Evolutionary conservation across 2,888 invertebrate genomes (phyloP).

Genomic region (Drosophila vallismaia): DNA sequence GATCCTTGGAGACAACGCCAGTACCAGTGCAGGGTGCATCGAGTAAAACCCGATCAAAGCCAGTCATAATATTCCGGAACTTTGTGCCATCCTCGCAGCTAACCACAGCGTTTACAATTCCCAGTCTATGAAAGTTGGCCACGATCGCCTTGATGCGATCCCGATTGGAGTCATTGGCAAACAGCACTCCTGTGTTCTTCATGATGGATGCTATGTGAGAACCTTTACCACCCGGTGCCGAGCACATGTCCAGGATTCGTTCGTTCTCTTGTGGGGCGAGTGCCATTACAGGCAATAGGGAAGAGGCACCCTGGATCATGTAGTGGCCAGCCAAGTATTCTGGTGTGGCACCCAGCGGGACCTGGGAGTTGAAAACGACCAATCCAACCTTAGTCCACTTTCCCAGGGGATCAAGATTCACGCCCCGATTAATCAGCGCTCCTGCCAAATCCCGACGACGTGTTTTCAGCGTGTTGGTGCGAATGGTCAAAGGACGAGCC

Average conservation of each 20-base stretch:
- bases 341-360: constrained; percentile 98
- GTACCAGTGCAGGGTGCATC: constrained; percentile 99
- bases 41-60: constrained; percentile 96
- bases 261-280: constrained; percentile 98
- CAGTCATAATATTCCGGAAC: constrained; percentile 92
- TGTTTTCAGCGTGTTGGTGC: constrained; percentile 97
- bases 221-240: constrained; percentile 99
- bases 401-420: constrained; percentile 98
- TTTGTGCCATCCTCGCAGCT: constrained; percentile 95
- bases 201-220: constrained; percentile 98
- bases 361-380: constrained; percentile 97
- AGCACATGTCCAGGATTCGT: constrained; percentile 97
- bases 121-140: constrained; percentile 98
- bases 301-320: constrained; percentile 97
- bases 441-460: constrained; percentile 96
- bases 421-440: constrained; percentile 97
- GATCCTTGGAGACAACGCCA: constrained; percentile 98
- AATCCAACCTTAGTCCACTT: constrained; percentile 99
- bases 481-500: constrained; percentile 96
- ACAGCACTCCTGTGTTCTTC: constrained; percentile 98
- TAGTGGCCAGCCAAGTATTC: constrained; percentile 99
- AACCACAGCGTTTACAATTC: constrained; percentile 96
- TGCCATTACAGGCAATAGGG: constrained; percentile 98
- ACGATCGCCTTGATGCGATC: constrained; percentile 96
- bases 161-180: constrained; percentile 97